These are phyloP conservation scores for Drosophila koepferae DNA, from an alignment of 2,888 invertebrate species.

Conservation along the genomic window DNA sequence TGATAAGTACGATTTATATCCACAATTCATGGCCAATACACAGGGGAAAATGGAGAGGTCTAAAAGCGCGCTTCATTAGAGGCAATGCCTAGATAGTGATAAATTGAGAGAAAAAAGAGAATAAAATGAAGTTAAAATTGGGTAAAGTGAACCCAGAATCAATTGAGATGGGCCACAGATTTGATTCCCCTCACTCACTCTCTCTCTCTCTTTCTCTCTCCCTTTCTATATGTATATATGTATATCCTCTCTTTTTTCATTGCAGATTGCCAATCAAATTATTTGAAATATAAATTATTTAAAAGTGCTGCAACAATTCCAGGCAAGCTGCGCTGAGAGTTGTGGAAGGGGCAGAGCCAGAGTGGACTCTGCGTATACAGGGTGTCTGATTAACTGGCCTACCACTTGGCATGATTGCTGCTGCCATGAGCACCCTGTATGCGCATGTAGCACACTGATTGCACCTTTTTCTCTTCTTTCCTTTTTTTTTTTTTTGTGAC, in stretches of 20 bases:
- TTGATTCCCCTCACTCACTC: not conserved
- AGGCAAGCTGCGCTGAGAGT: slow-evolving; percentile 15
- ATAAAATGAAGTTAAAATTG: not conserved
- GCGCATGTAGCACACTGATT: slow-evolving; percentile 23
- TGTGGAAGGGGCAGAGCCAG: not conserved
- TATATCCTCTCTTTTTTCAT: slow-evolving; percentile 19
- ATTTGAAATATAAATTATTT: slow-evolving; percentile 72
- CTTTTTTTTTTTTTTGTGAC: slow-evolving; percentile 30
- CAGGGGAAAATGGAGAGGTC: slow-evolving; percentile 42
- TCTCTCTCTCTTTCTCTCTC: not conserved
- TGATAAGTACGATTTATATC: not conserved
- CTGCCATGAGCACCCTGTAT: slow-evolving; percentile 34
- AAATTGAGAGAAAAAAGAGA: not conserved
- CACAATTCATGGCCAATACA: slow-evolving; percentile 35
- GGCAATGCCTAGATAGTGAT: not conserved
- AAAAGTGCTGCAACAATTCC: slow-evolving; percentile 55
- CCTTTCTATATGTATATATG: not conserved
- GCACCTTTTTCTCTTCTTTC: slow-evolving; percentile 23
- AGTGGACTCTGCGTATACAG: slow-evolving; percentile 17
- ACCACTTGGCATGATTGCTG: slow-evolving; percentile 6
- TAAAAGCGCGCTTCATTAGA: slow-evolving; percentile 46
- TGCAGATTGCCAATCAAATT: slow-evolving; percentile 75
- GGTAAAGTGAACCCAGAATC: not conserved
- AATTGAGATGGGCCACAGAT: not conserved
- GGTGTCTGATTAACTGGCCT: slow-evolving; percentile 9